Base-by-base conservation (phyloP, 2,797 vertebrate genomes). In the Chaunax sp. region DNA sequence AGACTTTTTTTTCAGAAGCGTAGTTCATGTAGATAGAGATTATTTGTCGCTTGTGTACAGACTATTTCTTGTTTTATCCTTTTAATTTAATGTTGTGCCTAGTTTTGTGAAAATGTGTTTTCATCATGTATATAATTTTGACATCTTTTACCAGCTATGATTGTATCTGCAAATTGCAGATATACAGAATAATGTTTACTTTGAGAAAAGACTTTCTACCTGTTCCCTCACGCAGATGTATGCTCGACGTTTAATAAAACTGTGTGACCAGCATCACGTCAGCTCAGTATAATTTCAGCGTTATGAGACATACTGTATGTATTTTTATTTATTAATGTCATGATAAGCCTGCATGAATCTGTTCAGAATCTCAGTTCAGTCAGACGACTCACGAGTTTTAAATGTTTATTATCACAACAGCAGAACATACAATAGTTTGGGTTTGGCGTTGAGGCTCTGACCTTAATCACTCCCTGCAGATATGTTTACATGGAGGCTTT, bases 271-370 rank as follows among this genome's bases (percentile, higher is more conserved):
- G 69, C 60, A 47, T 80, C 61, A 45, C 51, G 69, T 89, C 78
- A 86, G 69, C 68, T 84, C 65, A 18, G 60, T 88, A 71, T 89
- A 67, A 81, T 77, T 70, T 86, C 70, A 76, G 68, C 77, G 74
- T 77, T 80, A 85, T 84, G 57, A 80, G 77, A 77, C 58, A 50
- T 6, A 40, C 14, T 15, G 38, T 78, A 49, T 88, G 78, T 87
- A 93, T 94, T 94, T 96, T 90, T 96, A 94, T 97, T 95, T 96
- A 93, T 95, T 87, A 91, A 92, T 90, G 89, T 89, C 88, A 93
- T 83, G 78, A 86, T 93, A 93, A 90, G 91, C 90, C 92, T 85
- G 89, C n/a, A 85, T 92, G 94, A 97, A 96, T 93, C 89, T 95
- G 94, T 85, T 83, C 71, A 80, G 75, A 61, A 64, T 62, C 57